Base-by-base conservation (phyloP, 2,888 invertebrate species). In the Ctenicera cuprea region DNA sequence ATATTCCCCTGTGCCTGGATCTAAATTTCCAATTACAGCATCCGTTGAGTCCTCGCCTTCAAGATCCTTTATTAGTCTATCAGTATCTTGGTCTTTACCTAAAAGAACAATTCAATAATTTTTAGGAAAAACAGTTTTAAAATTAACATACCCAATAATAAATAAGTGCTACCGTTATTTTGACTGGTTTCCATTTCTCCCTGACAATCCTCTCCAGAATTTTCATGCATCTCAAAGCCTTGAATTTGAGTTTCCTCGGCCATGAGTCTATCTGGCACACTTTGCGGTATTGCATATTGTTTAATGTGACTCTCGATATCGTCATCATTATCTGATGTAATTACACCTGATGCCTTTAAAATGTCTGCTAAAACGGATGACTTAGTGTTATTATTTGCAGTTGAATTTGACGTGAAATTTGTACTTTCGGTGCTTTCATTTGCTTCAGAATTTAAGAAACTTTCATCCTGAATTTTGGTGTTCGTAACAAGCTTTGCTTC, bases 1-100 rank as follows among this genome's bases (percentile, higher is more conserved):
- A 74, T 80, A 82, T 54, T 82, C 76, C 30, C 82, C 82, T 41
- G 80, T 81, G 72, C 80, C 80, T 61, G 82, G 81, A 72, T 82
- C 82, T 69, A 82, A 76, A 48, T 76, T 78, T 43, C 81, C 81
- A 54, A 77, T 71, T 18, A 73, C 22, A 43, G 72, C 70, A 30
- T 78, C 73, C n/a, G 76, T 72, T 45, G 73, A 69, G 33, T 74
- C 62, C 14, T 71, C 71, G 8, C 30, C 65, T 61, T 66, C 70
- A 2, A 66, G 30, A 38, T 74, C 54, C 43, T 74, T 66, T n/a
- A 74, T 16, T 20, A 71, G 30, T 33, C 48, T 43, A 4, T 70
- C 66, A 14, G 48, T 62, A 54, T 65, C 61, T 62, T 70, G 65
- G 26, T 71, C 62, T 38, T 70, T 74, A 54, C 54, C 74, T 74